A percentile compares a stretch with the other conserved stretches of the same genome.
phyloP scores from a whole-genome alignment of 2,888 invertebrate species.

The Diplolepis rosae region DNA sequence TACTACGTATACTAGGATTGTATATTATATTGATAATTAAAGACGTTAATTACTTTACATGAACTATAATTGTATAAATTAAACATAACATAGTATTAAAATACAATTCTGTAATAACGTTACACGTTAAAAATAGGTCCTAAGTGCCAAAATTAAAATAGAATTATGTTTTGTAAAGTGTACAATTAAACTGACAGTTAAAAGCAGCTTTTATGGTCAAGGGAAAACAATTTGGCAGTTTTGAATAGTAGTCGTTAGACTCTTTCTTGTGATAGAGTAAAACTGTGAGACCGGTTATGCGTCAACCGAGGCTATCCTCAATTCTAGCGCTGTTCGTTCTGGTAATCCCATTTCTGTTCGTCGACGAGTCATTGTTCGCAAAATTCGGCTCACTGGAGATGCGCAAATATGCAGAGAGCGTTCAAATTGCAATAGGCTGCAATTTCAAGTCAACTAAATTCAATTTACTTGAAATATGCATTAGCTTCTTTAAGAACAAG shows the following conservation, averaged over 20 bases:
- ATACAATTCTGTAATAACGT: no score
- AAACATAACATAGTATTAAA: no score
- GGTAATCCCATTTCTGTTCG: slow-evolving; percentile 40
- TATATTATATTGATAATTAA: no score
- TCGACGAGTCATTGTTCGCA: slow-evolving; percentile 39
- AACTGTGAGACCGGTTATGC: slow-evolving; percentile 14
- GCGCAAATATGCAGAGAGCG: slow-evolving; percentile 31
- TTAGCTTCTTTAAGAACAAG: background rate
- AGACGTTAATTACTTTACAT: no score
- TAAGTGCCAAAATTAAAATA: background rate
- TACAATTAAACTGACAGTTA: background rate
- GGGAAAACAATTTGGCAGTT: background rate
- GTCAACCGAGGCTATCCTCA: slow-evolving; percentile 20
- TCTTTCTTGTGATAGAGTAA: background rate
- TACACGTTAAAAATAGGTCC: background rate
- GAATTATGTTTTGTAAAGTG: background rate
- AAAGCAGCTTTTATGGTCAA: background rate
- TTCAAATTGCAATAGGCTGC: slow-evolving; percentile 17
- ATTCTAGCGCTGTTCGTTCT: slow-evolving; percentile 34
- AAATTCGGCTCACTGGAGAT: slow-evolving; percentile 35
- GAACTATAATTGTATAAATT: no score
- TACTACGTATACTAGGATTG: no score
- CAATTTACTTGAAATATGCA: slow-evolving; percentile 9
- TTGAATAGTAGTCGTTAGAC: slow-evolving; percentile 10
- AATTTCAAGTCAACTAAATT: slow-evolving; percentile 7